Evolutionary conservation across 2,888 invertebrate genomes (phyloP).

Genomic region (Cancer borealis): DNA sequence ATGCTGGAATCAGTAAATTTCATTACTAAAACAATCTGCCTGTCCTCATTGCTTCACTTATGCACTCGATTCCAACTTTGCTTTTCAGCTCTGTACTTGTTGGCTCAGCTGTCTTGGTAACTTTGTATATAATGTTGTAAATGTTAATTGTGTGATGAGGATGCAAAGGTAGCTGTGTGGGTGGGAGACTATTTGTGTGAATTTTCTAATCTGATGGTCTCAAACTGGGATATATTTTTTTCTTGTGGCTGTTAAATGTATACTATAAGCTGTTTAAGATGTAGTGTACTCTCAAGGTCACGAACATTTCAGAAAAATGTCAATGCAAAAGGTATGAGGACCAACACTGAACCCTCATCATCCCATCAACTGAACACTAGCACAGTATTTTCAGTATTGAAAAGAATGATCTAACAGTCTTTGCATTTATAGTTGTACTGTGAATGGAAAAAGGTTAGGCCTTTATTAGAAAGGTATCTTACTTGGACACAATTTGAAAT

Average conservation of each 20-base stretch:
- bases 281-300: neutral
- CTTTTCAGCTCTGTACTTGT: neutral
- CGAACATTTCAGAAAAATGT: neutral
- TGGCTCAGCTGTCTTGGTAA: neutral
- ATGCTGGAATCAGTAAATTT: neutral
- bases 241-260: neutral
- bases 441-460: neutral
- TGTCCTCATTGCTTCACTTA: neutral
- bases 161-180: no score
- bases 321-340: neutral
- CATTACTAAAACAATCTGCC: neutral
- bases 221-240: neutral
- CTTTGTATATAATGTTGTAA: neutral
- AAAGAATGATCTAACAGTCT: neutral
- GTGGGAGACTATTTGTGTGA: neutral
- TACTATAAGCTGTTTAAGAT: neutral
- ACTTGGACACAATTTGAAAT: neutral
- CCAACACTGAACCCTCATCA: neutral
- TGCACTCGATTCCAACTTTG: neutral
- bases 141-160: neutral
- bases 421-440: conserved; percentile 6
- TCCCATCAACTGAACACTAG: neutral
- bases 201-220: neutral
- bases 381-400: neutral
- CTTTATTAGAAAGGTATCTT: conserved; percentile 22